Evolutionary conservation across 2,113 vertebrate genomes (phyloP).

Genomic region (Dasyurus viverrinus): DNA sequence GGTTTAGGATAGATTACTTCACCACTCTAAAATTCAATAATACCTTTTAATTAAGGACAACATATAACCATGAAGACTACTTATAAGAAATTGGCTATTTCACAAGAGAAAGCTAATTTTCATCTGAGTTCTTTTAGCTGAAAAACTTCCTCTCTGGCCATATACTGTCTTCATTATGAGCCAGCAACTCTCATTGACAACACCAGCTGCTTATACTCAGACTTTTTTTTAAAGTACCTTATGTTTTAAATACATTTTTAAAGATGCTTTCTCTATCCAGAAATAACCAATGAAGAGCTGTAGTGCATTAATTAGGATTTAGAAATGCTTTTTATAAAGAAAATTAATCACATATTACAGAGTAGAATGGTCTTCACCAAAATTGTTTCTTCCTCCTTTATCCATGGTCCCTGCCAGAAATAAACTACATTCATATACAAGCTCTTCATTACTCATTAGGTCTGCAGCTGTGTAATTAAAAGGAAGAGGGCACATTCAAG

Average conservation of each 20-base stretch:
- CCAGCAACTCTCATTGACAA: not conserved
- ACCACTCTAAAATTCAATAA: not conserved
- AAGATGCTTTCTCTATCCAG: not conserved
- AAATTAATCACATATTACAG: not conserved
- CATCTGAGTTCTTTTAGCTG: not conserved
- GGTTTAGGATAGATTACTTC: not conserved
- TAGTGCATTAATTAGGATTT: constrained; percentile 1
- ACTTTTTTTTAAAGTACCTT: not conserved
- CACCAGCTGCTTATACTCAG: not conserved
- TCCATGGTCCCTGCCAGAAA: not conserved
- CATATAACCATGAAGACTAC: not conserved
- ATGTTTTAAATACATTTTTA: not conserved
- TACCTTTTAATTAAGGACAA: not conserved
- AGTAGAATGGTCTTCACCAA: not conserved
- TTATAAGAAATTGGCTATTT: not conserved
- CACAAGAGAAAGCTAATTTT: not conserved
- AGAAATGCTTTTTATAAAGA: not conserved
- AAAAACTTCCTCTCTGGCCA: not conserved
- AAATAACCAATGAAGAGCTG: not conserved
- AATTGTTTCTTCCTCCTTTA: not conserved
- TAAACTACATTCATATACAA: not conserved
- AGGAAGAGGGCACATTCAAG: not conserved
- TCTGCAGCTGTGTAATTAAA: not conserved
- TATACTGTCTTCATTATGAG: not conserved
- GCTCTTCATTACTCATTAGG: not conserved